Evolutionary conservation across 64 coral and sea anemone species (phyloP).

Genomic region (Hydrozoanthus tunicans): DNA sequence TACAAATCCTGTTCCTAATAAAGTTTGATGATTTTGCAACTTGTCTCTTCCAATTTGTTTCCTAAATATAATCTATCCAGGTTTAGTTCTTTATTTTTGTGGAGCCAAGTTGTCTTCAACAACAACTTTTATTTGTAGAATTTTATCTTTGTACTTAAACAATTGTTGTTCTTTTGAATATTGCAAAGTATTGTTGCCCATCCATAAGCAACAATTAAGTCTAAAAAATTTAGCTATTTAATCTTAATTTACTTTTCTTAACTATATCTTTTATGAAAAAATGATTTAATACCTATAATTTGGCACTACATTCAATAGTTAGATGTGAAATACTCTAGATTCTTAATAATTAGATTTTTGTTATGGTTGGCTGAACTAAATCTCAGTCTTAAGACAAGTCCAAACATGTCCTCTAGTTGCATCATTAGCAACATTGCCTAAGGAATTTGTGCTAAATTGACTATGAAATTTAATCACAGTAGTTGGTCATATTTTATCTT

Average conservation of each 20-base stretch:
- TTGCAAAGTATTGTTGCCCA: too few relatives aligned
- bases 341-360: background rate
- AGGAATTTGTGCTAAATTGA: background rate
- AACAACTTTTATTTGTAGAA: too few relatives aligned
- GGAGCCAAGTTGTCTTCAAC: too few relatives aligned
- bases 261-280: too few relatives aligned
- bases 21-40: background rate
- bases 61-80: too few relatives aligned
- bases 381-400: background rate
- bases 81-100: too few relatives aligned
- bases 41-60: too few relatives aligned
- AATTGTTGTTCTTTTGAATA: too few relatives aligned
- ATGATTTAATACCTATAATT: background rate
- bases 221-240: too few relatives aligned
- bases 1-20: background rate
- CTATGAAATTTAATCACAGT: conserved; percentile 7
- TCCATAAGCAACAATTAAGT: too few relatives aligned
- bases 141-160: too few relatives aligned
- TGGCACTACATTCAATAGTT: background rate
- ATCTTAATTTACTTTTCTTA: too few relatives aligned
- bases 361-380: background rate
- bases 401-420: conserved; percentile 5
- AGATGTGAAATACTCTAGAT: background rate
- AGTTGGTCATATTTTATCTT: background rate
- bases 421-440: background rate